Conservation (phyloP, 2,888 invertebrate species). For the Cephus pulcher region DNA sequence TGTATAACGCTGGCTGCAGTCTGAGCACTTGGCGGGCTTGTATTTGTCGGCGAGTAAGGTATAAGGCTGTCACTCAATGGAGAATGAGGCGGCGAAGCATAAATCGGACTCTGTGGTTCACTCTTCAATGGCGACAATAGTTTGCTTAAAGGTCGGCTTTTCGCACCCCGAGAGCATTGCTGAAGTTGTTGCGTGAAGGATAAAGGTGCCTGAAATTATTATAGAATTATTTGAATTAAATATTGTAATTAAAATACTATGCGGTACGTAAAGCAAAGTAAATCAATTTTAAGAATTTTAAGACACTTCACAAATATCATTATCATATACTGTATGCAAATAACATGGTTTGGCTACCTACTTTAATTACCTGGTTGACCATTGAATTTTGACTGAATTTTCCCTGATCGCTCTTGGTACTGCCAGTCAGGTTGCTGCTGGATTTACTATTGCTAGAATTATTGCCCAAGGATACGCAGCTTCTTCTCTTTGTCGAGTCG, state of each 20-base stretch:
- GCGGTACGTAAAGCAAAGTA: background rate
- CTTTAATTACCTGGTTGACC: constrained; percentile 61
- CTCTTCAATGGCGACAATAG: constrained; percentile 73
- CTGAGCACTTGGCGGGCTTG: constrained; percentile 62
- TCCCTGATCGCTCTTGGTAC: constrained; percentile 72
- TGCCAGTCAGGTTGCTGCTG: constrained; percentile 81
- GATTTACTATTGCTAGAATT: constrained; percentile 84
- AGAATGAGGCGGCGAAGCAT: constrained; percentile 85
- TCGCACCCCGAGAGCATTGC: constrained; percentile 79
- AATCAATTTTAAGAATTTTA: background rate
- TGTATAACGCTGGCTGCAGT: constrained; percentile 63
- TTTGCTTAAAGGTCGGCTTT: constrained; percentile 74
- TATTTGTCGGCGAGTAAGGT: constrained; percentile 64
- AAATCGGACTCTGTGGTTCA: constrained; percentile 80
- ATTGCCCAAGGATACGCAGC: constrained; percentile 73
- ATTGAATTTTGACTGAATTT: constrained; percentile 63
- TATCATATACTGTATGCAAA: background rate
- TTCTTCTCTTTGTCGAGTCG: constrained; percentile 68
- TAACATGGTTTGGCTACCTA: constrained; percentile 24
- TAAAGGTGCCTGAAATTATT: constrained; percentile 71
- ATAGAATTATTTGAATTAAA: constrained; percentile 29
- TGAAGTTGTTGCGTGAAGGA: constrained; percentile 95
- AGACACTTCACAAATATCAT: background rate
- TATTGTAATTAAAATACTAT: constrained; percentile 20
- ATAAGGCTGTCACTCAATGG: constrained; percentile 73